Conservation (phyloP, 2,888 invertebrate species). For the Bellardia pandia region DNA sequence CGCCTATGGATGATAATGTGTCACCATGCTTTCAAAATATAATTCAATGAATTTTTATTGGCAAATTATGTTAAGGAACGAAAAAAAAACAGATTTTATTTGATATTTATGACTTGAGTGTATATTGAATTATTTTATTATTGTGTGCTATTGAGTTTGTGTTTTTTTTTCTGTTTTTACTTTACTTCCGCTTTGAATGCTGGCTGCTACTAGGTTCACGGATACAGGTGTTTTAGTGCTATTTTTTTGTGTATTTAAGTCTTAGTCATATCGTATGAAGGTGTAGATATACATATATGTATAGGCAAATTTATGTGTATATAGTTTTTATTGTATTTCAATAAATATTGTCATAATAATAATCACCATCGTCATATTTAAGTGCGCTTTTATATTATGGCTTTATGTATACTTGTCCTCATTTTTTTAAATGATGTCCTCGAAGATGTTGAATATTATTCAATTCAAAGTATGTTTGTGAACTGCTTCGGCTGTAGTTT, state of each 20-base stretch:
- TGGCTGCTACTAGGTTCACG: not conserved
- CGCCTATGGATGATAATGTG: conserved; percentile 62
- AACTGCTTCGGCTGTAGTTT: not conserved
- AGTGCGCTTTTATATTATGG: conserved; percentile 8
- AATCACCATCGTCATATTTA: conserved; percentile 48
- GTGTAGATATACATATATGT: not conserved
- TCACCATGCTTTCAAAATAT: conserved; percentile 73
- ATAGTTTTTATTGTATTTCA: conserved; percentile 49
- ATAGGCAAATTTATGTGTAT: not conserved
- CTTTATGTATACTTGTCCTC: not conserved
- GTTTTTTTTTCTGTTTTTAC: not conserved
- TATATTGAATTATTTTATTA: conserved; percentile 63
- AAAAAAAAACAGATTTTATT: conserved; percentile 62
- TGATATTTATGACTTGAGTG: conserved; percentile 70
- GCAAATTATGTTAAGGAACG: conserved; percentile 74
- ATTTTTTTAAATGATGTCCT: conserved; percentile 1
- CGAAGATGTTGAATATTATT: not conserved
- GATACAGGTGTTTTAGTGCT: conserved; percentile 61
- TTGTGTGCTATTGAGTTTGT: conserved; percentile 35
- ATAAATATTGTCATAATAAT: conserved; percentile 42
- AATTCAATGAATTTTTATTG: conserved; percentile 77
- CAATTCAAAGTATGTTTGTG: not conserved
- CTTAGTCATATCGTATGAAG: not conserved
- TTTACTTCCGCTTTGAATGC: not conserved
- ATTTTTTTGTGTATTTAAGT: conserved; percentile 18